Evolutionary conservation across 2,888 invertebrate genomes (phyloP).

Genomic region (Cryptocephalus primarius): DNA sequence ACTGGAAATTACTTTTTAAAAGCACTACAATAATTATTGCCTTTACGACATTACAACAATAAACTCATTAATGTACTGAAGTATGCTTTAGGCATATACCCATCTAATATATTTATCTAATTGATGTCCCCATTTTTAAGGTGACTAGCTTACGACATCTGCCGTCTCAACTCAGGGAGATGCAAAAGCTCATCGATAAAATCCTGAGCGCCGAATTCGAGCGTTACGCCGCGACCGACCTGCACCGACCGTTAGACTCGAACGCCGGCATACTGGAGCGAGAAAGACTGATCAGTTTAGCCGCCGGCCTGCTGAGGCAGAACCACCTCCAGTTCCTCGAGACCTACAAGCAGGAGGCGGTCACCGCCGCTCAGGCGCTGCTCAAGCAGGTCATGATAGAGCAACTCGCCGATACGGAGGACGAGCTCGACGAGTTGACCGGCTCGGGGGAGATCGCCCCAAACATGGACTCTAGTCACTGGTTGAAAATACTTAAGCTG

Average conservation of each 20-base stretch:
- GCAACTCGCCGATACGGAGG: conserved; percentile 48
- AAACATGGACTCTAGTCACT: conserved; percentile 32
- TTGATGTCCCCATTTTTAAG: neutral
- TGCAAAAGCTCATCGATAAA: conserved; percentile 91
- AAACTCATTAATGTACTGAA: too few species aligned
- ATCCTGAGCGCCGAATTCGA: conserved; percentile 95
- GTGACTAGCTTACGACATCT: conserved; percentile 91
- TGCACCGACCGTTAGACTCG: conserved; percentile 67
- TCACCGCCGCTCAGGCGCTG: conserved; percentile 76
- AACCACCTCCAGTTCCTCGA: conserved; percentile 84
- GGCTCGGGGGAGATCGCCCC: conserved; percentile 38
- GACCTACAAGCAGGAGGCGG: conserved; percentile 56
- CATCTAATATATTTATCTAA: too few species aligned
- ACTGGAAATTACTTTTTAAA: too few species aligned
- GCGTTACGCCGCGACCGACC: conserved; percentile 79
- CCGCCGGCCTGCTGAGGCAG: conserved; percentile 81
- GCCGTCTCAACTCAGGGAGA: conserved; percentile 89
- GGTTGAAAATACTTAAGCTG: conserved; percentile 31
- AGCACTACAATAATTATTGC: too few species aligned
- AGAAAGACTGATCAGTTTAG: conserved; percentile 53
- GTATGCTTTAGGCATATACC: too few species aligned
- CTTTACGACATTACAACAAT: too few species aligned
- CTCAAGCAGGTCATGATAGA: conserved; percentile 85
- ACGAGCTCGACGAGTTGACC: conserved; percentile 44
- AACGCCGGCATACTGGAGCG: conserved; percentile 58